Evolutionary conservation across 2,797 vertebrate species (phyloP).

Genomic region (Clangula hyemalis): DNA sequence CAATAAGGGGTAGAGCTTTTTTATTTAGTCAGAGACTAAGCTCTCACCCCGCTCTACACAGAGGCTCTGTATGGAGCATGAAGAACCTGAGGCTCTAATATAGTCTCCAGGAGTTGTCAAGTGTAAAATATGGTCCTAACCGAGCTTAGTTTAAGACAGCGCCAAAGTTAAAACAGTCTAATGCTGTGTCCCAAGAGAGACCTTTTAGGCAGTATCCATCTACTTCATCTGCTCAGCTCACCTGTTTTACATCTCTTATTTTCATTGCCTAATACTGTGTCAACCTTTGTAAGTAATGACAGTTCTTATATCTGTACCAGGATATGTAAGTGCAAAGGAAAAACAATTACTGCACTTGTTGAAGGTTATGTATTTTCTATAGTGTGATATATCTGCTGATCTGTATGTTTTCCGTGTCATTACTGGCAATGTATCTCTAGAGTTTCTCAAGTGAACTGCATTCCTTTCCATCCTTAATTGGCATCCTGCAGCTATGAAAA

Average conservation of each 20-base stretch:
- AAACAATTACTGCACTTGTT: neutral
- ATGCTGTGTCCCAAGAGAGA: neutral
- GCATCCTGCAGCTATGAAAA: neutral
- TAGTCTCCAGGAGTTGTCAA: neutral
- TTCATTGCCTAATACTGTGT: neutral
- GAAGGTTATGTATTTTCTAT: conserved; percentile 14
- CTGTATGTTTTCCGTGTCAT: neutral
- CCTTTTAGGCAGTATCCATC: neutral
- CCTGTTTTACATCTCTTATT: neutral
- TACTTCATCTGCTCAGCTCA: neutral
- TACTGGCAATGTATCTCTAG: neutral
- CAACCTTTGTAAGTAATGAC: neutral
- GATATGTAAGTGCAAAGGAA: neutral
- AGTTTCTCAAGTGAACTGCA: neutral
- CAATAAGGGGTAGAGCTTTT: neutral
- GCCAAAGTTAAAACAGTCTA: neutral
- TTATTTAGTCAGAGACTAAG: neutral
- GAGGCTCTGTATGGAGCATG: neutral
- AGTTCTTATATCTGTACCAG: neutral
- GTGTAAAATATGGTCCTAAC: neutral
- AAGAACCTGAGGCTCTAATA: neutral
- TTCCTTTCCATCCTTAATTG: conserved; percentile 15
- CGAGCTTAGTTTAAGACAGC: neutral
- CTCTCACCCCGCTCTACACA: neutral
- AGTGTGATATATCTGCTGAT: neutral